These are phyloP conservation scores for Brachycybe producta DNA, from an alignment of 2,888 invertebrate species.

Conservation along the genomic window DNA sequence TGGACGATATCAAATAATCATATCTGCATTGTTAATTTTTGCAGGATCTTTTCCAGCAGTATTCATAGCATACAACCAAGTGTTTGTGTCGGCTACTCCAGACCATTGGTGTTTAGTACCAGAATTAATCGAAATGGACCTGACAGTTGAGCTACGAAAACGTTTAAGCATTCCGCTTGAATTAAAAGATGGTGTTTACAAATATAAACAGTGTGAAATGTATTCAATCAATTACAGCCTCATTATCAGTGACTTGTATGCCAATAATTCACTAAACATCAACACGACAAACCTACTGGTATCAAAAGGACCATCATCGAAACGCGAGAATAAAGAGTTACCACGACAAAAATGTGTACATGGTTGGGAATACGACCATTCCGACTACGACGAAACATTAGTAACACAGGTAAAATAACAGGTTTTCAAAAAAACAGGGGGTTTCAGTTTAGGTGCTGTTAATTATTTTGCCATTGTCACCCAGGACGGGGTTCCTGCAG, in stretches of 20 bases:
- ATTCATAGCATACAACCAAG: conserved; percentile 82
- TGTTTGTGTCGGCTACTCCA: conserved; percentile 80
- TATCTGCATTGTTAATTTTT: conserved; percentile 72
- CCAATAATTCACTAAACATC: no score
- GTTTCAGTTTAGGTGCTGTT: no score
- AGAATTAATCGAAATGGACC: conserved; percentile 38
- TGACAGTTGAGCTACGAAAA: conserved; percentile 30
- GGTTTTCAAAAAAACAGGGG: no score
- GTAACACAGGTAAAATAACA: conserved; percentile 75
- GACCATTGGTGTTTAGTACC: conserved; percentile 73
- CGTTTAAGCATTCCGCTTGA: conserved; percentile 42
- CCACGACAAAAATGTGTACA: conserved; percentile 50
- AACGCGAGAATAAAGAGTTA: no score
- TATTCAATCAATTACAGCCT: conserved; percentile 53
- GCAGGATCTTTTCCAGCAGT: conserved; percentile 83
- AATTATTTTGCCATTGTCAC: no score
- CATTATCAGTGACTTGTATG: background rate
- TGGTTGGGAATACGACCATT: conserved; percentile 60
- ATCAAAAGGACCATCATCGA: no score
- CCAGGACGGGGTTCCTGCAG: no score
- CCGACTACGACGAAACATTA: conserved; percentile 54
- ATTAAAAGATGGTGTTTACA: conserved; percentile 30
- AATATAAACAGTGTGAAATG: conserved; percentile 56
- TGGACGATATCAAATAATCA: conserved; percentile 70
- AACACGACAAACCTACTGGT: no score